Conservation (phyloP, 2,797 vertebrate species). For the Glyptemys insculpta region DNA sequence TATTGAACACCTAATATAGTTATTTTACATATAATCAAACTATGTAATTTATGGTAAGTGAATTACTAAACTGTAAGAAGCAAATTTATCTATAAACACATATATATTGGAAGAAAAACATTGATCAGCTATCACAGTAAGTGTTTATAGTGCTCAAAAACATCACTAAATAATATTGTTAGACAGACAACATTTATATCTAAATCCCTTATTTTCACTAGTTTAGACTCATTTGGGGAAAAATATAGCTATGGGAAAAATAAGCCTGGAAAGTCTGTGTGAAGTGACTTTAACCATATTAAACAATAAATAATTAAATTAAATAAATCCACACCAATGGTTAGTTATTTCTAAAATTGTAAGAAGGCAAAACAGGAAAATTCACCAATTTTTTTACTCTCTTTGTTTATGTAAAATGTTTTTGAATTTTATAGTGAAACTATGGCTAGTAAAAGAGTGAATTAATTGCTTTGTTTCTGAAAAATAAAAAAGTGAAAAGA, state of each 20-base stretch:
- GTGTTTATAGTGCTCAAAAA: not conserved
- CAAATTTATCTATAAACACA: slow-evolving; percentile 5
- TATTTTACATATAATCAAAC: slow-evolving; percentile 50
- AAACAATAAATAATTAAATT: slow-evolving; percentile 44
- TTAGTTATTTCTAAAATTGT: slow-evolving; percentile 31
- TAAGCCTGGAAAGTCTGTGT: slow-evolving; percentile 45
- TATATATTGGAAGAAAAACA: slow-evolving; percentile 48
- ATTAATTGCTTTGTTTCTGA: not conserved
- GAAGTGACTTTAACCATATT: slow-evolving; percentile 48
- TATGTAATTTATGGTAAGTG: slow-evolving; percentile 70
- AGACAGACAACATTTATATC: slow-evolving; percentile 18
- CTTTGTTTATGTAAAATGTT: not conserved
- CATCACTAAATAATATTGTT: slow-evolving; percentile 14
- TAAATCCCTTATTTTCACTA: slow-evolving; percentile 33
- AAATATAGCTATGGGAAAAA: slow-evolving; percentile 43
- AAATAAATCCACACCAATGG: not conserved
- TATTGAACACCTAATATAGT: slow-evolving; percentile 63
- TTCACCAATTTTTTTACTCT: slow-evolving; percentile 18
- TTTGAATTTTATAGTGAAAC: slow-evolving; percentile 42
- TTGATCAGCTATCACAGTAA: not conserved
- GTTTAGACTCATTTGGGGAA: slow-evolving; percentile 21
- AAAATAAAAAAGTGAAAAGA: not conserved
- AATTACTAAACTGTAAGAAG: slow-evolving; percentile 63
- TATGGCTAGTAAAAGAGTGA: not conserved
- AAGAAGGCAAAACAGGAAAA: slow-evolving; percentile 27